Evolutionary conservation across 2,797 vertebrate genomes (phyloP).

Genomic region (Galago senegalensis): DNA sequence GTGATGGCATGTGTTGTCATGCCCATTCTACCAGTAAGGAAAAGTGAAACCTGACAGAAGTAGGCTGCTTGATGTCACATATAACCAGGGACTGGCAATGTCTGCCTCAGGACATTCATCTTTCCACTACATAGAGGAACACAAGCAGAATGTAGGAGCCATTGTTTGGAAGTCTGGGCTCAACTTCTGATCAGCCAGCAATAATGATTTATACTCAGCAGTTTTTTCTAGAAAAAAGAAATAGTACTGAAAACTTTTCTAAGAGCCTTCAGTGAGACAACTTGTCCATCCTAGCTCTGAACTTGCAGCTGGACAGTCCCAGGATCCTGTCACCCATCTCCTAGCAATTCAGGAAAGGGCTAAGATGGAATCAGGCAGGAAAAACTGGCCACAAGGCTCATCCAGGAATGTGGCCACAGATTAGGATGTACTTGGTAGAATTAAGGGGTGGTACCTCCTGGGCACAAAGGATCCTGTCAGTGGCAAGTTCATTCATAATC

Average conservation of each 20-base stretch:
- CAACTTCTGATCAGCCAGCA: neutral
- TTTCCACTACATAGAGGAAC: neutral
- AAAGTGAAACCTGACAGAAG: neutral
- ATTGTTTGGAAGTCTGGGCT: neutral
- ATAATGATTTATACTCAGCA: neutral
- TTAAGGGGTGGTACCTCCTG: neutral
- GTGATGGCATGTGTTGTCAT: neutral
- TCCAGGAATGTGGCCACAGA: neutral
- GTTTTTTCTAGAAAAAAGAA: constrained; percentile 39
- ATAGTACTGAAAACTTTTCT: constrained; percentile 18
- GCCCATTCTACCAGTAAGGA: neutral
- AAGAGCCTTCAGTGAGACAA: neutral
- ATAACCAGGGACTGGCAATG: neutral
- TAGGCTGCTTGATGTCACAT: neutral
- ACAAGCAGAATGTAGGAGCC: neutral
- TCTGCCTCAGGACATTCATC: neutral
- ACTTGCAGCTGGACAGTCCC: neutral
- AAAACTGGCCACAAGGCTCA: neutral
- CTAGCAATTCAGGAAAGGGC: constrained; percentile 1
- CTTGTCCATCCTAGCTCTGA: neutral
- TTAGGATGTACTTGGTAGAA: neutral
- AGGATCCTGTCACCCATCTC: neutral
- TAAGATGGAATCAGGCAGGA: neutral
- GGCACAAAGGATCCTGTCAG: neutral
- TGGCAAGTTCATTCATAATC: neutral